A percentile compares a stretch with the other conserved stretches of the same genome.
Conservation (phyloP, 2,888 invertebrate genomes). For the Xanthorhoe designata region DNA sequence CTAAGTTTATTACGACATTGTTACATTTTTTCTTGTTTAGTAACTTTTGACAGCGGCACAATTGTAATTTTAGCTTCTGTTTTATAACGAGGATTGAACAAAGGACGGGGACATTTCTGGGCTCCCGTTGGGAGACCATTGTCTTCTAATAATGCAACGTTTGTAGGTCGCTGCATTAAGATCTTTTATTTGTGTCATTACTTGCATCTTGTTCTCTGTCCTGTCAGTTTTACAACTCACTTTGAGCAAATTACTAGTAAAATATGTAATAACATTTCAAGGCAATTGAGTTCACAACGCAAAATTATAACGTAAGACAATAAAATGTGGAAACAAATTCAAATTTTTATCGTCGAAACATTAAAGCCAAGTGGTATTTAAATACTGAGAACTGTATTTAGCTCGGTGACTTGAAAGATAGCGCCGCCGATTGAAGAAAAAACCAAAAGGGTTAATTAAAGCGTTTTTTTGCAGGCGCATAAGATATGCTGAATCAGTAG, state of each 20-base stretch:
- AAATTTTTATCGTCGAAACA: slow-evolving; percentile 40
- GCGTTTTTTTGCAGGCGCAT: slow-evolving; percentile 61
- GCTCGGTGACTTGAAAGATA: slow-evolving; percentile 68
- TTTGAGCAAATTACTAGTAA: slow-evolving; percentile 13
- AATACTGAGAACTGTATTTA: slow-evolving; percentile 51
- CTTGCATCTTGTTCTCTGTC: slow-evolving; percentile 34
- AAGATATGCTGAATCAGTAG: slow-evolving; percentile 72
- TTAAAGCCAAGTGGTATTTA: slow-evolving; percentile 43
- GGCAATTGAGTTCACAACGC: slow-evolving; percentile 35
- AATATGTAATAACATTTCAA: slow-evolving; percentile 12
- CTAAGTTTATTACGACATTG: slow-evolving; percentile 79
- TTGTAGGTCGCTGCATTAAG: slow-evolving; percentile 41
- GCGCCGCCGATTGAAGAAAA: slow-evolving; percentile 66
- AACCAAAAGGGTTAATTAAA: slow-evolving; percentile 62
- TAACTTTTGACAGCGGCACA: slow-evolving; percentile 74
- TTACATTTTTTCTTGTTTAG: slow-evolving; percentile 72
- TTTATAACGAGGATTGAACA: slow-evolving; percentile 66
- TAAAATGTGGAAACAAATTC: slow-evolving; percentile 33
- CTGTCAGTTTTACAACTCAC: slow-evolving; percentile 26
- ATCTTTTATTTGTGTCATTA: slow-evolving; percentile 36
- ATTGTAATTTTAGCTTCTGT: slow-evolving; percentile 77
- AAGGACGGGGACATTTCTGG: slow-evolving; percentile 54
- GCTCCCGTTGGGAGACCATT: slow-evolving; percentile 49
- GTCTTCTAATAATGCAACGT: slow-evolving; percentile 49
- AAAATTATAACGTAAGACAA: slow-evolving; percentile 30